Evolutionary conservation across 2,113 vertebrate genomes (phyloP).

Genomic region (Thinocorus orbignyianus): DNA sequence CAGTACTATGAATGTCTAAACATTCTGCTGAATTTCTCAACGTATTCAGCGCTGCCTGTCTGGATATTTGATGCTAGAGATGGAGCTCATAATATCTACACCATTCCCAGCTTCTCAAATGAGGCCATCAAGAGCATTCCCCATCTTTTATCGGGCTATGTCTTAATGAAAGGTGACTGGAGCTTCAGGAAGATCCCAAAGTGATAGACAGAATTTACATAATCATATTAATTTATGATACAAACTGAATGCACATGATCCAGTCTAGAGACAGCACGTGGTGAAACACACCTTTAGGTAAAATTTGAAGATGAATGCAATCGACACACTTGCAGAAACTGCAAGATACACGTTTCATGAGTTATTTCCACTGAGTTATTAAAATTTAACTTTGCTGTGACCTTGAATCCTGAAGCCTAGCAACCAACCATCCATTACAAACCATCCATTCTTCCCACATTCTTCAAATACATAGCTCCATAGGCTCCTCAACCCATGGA

Average conservation of each 20-base stretch:
- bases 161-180: constrained; percentile 29
- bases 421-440: neutral
- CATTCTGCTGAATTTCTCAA: constrained; percentile 21
- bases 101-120: neutral
- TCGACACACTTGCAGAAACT: neutral
- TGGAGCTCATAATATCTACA: neutral
- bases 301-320: constrained; percentile 18
- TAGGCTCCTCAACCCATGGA: neutral
- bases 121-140: constrained; percentile 23
- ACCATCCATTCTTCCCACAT: neutral
- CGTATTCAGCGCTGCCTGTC: neutral
- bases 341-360: neutral
- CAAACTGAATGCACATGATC: neutral
- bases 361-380: neutral
- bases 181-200: constrained; percentile 27
- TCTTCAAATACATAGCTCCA: neutral
- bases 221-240: constrained; percentile 39
- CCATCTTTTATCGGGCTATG: neutral
- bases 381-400: constrained; percentile 3
- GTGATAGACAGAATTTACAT: constrained; percentile 34
- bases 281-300: constrained; percentile 26
- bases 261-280: neutral
- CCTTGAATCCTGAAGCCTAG: neutral
- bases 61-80: constrained; percentile 5
- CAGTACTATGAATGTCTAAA: neutral